Base-by-base conservation (phyloP, 2,113 vertebrate species). In the Poeciliopsis occidentalis region DNA sequence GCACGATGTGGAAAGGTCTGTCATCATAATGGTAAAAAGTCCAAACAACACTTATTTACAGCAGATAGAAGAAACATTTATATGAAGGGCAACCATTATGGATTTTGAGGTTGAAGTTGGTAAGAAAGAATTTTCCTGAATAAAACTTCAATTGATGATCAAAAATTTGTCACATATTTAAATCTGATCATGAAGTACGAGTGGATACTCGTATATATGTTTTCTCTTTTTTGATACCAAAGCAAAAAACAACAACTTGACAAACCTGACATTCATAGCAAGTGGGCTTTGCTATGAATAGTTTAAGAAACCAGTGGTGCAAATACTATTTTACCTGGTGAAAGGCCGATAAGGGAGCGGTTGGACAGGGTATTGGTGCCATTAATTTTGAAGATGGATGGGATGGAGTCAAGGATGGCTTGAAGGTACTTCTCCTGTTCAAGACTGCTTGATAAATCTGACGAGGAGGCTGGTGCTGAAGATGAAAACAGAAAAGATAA, bases 401-500 rank as follows among this genome's bases (percentile, higher is more conserved):
- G 97, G 87, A 98, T 95, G 80, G 97, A 96, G 88, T 90, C 95
- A 69, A 99, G 91, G 85, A 99, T 95, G 73, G 97, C 97, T 87
- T 97, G 97, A 29, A 99, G 95, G 86, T 99, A 99, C 71, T 99
- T 99, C 69, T 99, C 98, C 87, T 99, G 98, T 82, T 99, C 98
- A 82, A 99, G 96, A 84, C 97, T 99, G 93, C 96, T 98, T 86
- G 97, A 99, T 2, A 95, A 97, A 79, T 99, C 98, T 30, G 98
- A 95, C 69, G 98, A 95, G 1, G 95, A 96, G 78, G 95, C 87
- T 27, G 97, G 89, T 8, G 80, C 90, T 92, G 66, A 57, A 71
- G 60, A 34, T 27, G 64, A 24, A 74, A 70, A 64, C 0, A 61
- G 3, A 44, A 13, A 75, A 24, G 32, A 80, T 27, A n/a, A 79